Conservation (phyloP, 2,113 vertebrate species). For the Acrocephalus kingi region DNA sequence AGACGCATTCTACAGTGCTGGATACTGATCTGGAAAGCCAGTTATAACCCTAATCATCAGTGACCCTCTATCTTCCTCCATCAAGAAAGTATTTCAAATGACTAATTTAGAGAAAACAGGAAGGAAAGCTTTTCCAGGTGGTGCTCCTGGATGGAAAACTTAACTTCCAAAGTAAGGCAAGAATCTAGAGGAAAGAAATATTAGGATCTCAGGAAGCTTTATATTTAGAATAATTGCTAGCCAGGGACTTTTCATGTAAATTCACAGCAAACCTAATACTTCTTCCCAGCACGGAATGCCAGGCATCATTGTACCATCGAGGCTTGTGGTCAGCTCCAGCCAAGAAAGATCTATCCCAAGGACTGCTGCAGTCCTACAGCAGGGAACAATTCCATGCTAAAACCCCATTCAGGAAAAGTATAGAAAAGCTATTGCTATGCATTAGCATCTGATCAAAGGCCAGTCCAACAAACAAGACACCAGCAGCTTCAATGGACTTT, state of each 20-base stretch:
- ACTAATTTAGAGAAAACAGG: conserved; percentile 22
- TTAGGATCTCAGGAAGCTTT: not conserved
- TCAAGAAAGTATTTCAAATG: not conserved
- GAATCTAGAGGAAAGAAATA: not conserved
- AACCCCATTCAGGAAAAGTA: not conserved
- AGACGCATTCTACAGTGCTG: not conserved
- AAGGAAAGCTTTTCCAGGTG: conserved; percentile 10
- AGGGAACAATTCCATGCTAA: not conserved
- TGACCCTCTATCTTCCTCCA: not conserved
- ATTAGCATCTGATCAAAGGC: conserved; percentile 55
- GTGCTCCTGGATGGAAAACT: not conserved
- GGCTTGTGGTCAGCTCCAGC: not conserved
- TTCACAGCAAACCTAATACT: not conserved
- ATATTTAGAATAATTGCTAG: not conserved
- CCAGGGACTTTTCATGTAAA: not conserved
- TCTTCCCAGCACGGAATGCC: not conserved
- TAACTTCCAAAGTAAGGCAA: not conserved
- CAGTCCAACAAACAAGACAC: not conserved
- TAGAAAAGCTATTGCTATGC: not conserved
- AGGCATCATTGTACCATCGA: not conserved
- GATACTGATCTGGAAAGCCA: conserved; percentile 1
- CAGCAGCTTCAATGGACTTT: conserved; percentile 10
- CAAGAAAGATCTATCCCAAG: not conserved
- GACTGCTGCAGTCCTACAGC: not conserved
- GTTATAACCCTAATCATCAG: not conserved